Evolutionary conservation across 2,888 invertebrate genomes (phyloP).

Genomic region (Tanypteryx hageni): DNA sequence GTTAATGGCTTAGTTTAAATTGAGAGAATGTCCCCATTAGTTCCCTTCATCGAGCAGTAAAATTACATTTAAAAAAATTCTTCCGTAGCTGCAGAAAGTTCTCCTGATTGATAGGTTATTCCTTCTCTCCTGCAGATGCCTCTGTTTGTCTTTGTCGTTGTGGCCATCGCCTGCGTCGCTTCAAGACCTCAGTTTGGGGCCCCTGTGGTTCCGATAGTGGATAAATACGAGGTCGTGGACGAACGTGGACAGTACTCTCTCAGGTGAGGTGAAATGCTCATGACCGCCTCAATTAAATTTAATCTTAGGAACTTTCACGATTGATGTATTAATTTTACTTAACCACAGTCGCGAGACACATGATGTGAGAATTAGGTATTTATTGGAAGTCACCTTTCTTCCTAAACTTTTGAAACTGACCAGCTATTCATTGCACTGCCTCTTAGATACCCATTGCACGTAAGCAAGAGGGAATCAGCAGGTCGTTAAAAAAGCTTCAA

Average conservation of each 20-base stretch:
- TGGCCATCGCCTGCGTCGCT: not conserved
- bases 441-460: too few species aligned
- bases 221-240: slow-evolving; percentile 67
- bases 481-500: too few species aligned
- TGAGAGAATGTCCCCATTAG: not conserved
- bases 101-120: not conserved
- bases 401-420: too few species aligned
- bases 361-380: too few species aligned
- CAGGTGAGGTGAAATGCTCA: slow-evolving; percentile 64
- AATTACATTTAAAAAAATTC: not conserved
- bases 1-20: too few species aligned
- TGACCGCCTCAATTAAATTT: too few species aligned
- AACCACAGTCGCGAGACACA: too few species aligned
- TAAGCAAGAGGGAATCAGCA: too few species aligned
- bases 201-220: slow-evolving; percentile 65
- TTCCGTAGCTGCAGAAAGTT: not conserved
- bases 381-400: too few species aligned
- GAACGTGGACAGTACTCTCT: slow-evolving; percentile 69
- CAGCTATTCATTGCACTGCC: too few species aligned
- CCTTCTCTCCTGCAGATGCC: not conserved
- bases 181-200: not conserved
- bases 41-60: not conserved
- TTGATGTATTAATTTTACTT: too few species aligned
- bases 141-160: not conserved
- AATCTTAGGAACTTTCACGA: too few species aligned